A percentile compares a stretch with the other conserved stretches of the same genome.
These are phyloP conservation scores for Amaurobius ferox DNA, from an alignment of 2,888 invertebrate genomes.

Conservation along the genomic window DNA sequence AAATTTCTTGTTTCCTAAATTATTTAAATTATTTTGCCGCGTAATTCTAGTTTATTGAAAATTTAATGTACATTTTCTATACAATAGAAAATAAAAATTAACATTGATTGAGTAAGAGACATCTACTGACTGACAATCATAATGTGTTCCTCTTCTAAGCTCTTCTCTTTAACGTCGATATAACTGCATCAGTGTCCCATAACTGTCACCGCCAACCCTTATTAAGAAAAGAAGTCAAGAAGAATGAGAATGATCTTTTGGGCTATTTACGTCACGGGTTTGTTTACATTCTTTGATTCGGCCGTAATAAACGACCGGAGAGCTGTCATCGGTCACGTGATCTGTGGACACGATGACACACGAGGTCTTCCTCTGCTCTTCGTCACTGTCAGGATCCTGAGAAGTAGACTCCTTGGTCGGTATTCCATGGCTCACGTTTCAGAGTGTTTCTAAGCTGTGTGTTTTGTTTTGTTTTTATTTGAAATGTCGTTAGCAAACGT, in stretches of 20 bases:
- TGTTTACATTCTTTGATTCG: constrained; percentile 52
- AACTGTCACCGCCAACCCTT: neutral
- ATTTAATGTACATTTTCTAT: too few species aligned
- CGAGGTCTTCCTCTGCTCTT: constrained; percentile 50
- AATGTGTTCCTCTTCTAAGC: too few species aligned
- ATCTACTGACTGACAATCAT: too few species aligned
- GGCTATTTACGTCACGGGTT: constrained; percentile 53
- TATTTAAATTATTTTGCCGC: too few species aligned
- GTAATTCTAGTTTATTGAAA: too few species aligned
- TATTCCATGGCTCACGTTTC: neutral
- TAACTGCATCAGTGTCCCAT: too few species aligned
- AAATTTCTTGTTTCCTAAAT: too few species aligned
- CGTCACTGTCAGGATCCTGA: constrained; percentile 44
- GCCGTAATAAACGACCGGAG: constrained; percentile 62
- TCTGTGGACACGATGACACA: constrained; percentile 53
- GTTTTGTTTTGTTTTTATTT: neutral
- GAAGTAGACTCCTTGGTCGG: neutral
- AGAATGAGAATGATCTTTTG: neutral
- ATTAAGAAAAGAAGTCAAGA: neutral
- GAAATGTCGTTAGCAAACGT: neutral
- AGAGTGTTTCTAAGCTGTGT: neutral
- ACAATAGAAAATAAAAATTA: too few species aligned
- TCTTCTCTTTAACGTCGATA: too few species aligned
- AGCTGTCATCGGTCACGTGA: constrained; percentile 58
- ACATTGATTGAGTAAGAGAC: too few species aligned